Evolutionary conservation across 2,888 invertebrate genomes (phyloP).

Genomic region (Pseudococcus viburni): DNA sequence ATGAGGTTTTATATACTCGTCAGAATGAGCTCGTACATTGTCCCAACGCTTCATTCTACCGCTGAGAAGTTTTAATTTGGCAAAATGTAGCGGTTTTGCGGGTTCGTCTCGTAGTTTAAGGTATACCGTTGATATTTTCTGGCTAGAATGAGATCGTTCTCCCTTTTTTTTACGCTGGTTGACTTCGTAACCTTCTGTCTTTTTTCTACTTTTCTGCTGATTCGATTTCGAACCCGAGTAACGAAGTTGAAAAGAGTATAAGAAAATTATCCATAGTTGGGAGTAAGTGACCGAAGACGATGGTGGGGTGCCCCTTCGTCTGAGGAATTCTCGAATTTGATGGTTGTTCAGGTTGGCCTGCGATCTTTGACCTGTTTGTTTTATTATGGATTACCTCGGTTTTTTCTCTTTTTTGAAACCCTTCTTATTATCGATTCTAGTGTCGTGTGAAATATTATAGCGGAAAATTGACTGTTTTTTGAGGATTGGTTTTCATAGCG

Average conservation of each 20-base stretch:
- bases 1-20: conserved; percentile 7
- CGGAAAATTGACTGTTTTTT: too few relatives aligned
- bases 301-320: neutral
- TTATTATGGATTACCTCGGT: neutral
- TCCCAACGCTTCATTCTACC: neutral
- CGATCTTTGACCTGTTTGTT: neutral
- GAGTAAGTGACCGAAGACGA: neutral
- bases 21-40: neutral
- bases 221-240: neutral
- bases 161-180: neutral
- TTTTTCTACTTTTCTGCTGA: neutral
- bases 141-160: neutral
- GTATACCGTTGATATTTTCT: neutral
- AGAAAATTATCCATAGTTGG: neutral
- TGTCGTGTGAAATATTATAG: too few relatives aligned
- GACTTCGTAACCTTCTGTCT: neutral
- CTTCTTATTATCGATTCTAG: too few relatives aligned
- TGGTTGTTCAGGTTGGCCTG: neutral
- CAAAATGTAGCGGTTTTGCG: neutral
- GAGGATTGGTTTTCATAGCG: too few relatives aligned
- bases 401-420: too few relatives aligned
- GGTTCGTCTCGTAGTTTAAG: neutral
- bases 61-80: neutral
- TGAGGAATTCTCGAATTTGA: neutral
- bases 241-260: conserved; percentile 25